Percentiles rank a stretch among this genome's conserved stretches.
phyloP scores from a whole-genome alignment of 2,113 vertebrate genomes.

The Phaethornis superciliosus region DNA sequence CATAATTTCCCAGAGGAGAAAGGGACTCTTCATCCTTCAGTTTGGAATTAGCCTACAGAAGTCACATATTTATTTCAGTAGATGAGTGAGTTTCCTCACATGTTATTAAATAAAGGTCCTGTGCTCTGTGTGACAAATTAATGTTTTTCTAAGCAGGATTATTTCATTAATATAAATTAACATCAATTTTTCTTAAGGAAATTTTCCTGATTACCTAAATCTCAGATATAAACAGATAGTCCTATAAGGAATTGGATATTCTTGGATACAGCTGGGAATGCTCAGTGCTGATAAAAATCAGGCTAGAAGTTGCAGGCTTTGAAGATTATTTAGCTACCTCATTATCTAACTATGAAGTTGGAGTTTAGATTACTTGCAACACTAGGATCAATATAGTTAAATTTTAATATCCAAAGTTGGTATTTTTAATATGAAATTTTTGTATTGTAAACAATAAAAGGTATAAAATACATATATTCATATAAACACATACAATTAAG shows the following conservation, averaged over 20 bases:
- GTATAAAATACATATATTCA: not conserved
- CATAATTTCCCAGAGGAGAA: not conserved
- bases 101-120: not conserved
- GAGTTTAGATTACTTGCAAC: not conserved
- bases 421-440: not conserved
- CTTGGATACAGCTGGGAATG: not conserved
- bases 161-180: conserved; percentile 18
- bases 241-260: not conserved
- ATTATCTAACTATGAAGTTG: not conserved
- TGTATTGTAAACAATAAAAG: not conserved
- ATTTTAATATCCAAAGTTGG: not conserved
- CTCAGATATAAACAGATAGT: not conserved
- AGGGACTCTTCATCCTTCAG: not conserved
- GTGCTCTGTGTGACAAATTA: not conserved
- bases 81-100: not conserved
- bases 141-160: not conserved
- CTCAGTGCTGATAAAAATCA: not conserved
- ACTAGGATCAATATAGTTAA: not conserved
- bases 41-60: not conserved
- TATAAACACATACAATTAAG: not conserved
- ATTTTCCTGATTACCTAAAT: not conserved
- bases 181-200: not conserved
- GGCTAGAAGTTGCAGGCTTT: not conserved
- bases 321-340: not conserved
- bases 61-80: not conserved